Base-by-base conservation (phyloP, 2,113 vertebrate species). In the Cyprinodon tularosa region DNA sequence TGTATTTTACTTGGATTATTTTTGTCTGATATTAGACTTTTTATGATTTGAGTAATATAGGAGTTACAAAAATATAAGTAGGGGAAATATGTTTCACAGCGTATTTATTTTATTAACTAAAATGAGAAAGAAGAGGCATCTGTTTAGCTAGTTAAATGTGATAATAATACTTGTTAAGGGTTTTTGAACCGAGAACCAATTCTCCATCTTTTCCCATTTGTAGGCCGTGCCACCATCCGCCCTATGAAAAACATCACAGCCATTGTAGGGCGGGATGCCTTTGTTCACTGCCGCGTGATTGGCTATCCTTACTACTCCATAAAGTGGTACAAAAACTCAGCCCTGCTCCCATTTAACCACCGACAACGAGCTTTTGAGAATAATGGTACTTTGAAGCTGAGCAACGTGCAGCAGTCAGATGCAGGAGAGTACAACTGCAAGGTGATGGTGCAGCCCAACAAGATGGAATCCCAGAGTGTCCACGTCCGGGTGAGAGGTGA, bases 221-320 rank as follows among this genome's bases (percentile, higher is more conserved):
- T 80, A 99, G 98, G 98, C 79, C 96, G 96, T 48, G 97, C 98
- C 80, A 99, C 96, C 90, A 99, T 99, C 68, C 96, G 98, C 59
- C 95, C 97, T 29, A 98, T 99, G 98, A 99, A 96, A 94, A 99
- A 99, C 80, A 97, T 99, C 93, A 99, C 98, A 29, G 98, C 98
- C 37, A 98, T 99, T 63, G 98, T 96, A 0, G 98, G 98, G 12
- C 94, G 97, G 77, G 98, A 99, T 82, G 98, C 96, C 1, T 99
- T 97, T 53, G 96, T 99, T 69, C 98, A 99, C 93, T 99, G 98
- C 50, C 96, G 97, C 0, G 97, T 99, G 66, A 99, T 99, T 4
- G 98, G 98, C 78, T 99, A 99, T 69, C 98, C 98, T 0, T 99
- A 99, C 78, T 99, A 99, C 92, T 99, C 98, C 88, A 99, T 99